phyloP scores from a whole-genome alignment of 2,888 invertebrate species.

The Orchestes rusci region DNA sequence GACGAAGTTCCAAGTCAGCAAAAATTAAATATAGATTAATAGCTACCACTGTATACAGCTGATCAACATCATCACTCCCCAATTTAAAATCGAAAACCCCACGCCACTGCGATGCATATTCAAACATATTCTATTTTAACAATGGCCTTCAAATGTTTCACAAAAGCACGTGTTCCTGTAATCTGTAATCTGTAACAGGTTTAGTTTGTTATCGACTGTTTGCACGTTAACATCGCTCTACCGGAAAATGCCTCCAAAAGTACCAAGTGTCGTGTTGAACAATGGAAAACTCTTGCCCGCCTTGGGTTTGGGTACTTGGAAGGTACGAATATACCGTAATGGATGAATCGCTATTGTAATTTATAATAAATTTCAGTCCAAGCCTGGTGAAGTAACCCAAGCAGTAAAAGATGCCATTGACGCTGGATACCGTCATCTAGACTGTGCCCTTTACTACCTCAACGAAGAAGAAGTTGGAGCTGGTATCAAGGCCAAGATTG shows the following conservation, averaged over 20 bases:
- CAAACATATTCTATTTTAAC: too few species aligned
- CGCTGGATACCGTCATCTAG: slow-evolving; percentile 66
- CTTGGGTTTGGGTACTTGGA: slow-evolving; percentile 61
- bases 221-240: slow-evolving; percentile 4
- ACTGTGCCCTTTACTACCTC: slow-evolving; percentile 61
- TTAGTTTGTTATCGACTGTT: too few species aligned
- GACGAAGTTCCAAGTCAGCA: too few species aligned
- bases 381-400: slow-evolving; percentile 54
- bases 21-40: too few species aligned
- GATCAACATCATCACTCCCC: too few species aligned
- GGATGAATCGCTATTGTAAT: background rate
- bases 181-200: too few species aligned
- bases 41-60: too few species aligned
- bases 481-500: slow-evolving; percentile 54
- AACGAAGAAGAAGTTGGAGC: slow-evolving; percentile 63
- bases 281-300: slow-evolving; percentile 53
- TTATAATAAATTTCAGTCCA: slow-evolving; percentile 45
- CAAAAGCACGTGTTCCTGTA: too few species aligned
- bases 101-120: too few species aligned
- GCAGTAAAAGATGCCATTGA: slow-evolving; percentile 65
- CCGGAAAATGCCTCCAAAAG: slow-evolving; percentile 23
- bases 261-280: slow-evolving; percentile 44
- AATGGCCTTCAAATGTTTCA: too few species aligned
- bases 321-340: slow-evolving; percentile 42
- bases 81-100: too few species aligned